Evolutionary conservation across 2,113 vertebrate genomes (phyloP).

Genomic region (Gasterosteus nipponicus): DNA sequence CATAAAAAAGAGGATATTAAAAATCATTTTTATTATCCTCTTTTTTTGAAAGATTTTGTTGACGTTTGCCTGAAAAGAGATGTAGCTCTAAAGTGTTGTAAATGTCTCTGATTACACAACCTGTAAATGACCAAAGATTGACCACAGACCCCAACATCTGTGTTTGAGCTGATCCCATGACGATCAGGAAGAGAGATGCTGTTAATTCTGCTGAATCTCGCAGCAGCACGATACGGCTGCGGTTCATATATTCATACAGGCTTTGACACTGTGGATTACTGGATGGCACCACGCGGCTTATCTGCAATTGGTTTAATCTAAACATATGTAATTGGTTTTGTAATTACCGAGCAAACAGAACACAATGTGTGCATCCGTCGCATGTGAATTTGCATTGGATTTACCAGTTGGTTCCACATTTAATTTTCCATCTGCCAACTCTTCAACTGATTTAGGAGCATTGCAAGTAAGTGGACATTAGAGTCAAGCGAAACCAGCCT

Average conservation of each 20-base stretch:
- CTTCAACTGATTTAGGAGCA: neutral
- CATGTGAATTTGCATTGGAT: conserved; percentile 52
- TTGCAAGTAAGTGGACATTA: neutral
- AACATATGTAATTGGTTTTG: conserved; percentile 41
- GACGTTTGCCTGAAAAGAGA: neutral
- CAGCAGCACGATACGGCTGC: neutral
- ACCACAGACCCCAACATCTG: neutral
- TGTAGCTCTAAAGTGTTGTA: neutral
- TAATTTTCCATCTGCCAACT: conserved; percentile 41
- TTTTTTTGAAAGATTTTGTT: neutral
- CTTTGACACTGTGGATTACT: conserved; percentile 33
- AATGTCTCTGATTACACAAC: neutral
- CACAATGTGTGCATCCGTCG: conserved; percentile 11
- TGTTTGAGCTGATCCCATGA: conserved; percentile 5
- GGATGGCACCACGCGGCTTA: conserved; percentile 24
- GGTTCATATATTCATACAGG: conserved; percentile 6
- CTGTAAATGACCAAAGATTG: neutral
- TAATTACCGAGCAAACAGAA: conserved; percentile 35
- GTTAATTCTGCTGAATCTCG: conserved; percentile 6
- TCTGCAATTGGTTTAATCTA: conserved; percentile 32
- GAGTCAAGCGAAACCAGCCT: neutral
- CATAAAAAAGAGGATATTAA: neutral
- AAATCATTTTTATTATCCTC: neutral
- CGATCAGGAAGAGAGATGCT: neutral
- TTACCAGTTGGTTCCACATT: conserved; percentile 43